Evolutionary conservation across 2,797 vertebrate genomes (phyloP).

Genomic region (Falco biarmicus): DNA sequence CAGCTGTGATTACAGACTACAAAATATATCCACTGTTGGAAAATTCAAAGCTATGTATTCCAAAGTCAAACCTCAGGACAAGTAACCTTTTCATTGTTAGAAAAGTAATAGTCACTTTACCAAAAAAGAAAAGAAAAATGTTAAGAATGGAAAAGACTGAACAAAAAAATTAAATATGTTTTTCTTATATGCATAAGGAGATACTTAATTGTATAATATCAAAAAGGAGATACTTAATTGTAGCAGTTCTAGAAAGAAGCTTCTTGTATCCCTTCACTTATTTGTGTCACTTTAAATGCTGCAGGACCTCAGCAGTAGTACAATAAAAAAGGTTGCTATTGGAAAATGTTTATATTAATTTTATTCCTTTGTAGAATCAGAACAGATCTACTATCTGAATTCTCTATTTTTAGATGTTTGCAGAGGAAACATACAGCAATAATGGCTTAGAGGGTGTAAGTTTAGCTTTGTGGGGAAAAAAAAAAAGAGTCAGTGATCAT

Average conservation of each 20-base stretch:
- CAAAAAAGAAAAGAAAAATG: not conserved
- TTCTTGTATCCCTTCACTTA: not conserved
- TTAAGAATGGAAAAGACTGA: not conserved
- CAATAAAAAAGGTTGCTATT: not conserved
- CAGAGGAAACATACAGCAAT: not conserved
- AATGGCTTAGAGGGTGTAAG: not conserved
- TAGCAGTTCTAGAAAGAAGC: not conserved
- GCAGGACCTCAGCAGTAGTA: not conserved
- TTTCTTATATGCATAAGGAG: not conserved
- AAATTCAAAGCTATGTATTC: not conserved
- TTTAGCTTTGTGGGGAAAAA: not conserved
- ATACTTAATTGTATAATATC: too few relatives aligned
- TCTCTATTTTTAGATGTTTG: not conserved
- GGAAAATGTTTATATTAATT: not conserved
- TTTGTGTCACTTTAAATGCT: not conserved
- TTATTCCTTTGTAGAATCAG: not conserved
- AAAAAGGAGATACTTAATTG: not conserved
- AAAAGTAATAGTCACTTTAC: not conserved
- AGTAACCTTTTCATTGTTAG: not conserved
- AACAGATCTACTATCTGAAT: not conserved
- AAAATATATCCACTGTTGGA: not conserved
- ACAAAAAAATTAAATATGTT: not conserved
- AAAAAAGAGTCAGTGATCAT: not conserved
- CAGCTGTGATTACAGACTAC: not conserved
- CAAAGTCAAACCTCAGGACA: not conserved